A percentile compares a stretch with the other conserved stretches of the same genome.
These are phyloP conservation scores for Trachurus trachurus DNA, from an alignment of 2,797 vertebrate genomes.

Conservation along the genomic window DNA sequence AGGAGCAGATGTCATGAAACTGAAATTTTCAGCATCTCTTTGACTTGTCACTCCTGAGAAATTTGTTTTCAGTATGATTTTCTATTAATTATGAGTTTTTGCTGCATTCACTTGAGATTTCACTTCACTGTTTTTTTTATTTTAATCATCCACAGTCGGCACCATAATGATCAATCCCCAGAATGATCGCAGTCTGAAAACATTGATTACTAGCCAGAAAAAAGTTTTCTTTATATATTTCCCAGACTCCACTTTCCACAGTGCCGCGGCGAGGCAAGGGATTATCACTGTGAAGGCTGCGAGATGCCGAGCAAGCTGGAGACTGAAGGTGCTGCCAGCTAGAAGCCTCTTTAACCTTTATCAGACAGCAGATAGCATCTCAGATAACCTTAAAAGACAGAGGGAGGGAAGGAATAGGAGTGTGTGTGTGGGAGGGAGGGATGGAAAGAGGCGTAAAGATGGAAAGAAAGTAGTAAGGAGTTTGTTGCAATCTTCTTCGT, in stretches of 20 bases:
- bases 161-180: neutral
- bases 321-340: slow-evolving; percentile 58
- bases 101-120: neutral
- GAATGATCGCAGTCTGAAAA: neutral
- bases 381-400: slow-evolving; percentile 63
- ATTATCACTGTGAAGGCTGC: slow-evolving; percentile 53
- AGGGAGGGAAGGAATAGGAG: slow-evolving; percentile 31
- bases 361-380: slow-evolving; percentile 70
- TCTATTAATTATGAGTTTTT: slow-evolving; percentile 19
- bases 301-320: slow-evolving; percentile 54
- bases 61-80: slow-evolving; percentile 30
- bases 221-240: slow-evolving; percentile 24
- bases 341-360: slow-evolving; percentile 68
- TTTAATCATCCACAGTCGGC: neutral
- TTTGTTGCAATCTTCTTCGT: slow-evolving; percentile 24
- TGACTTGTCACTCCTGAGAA: slow-evolving; percentile 40
- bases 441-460: slow-evolving; percentile 1
- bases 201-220: neutral
- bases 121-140: neutral
- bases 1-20: slow-evolving; percentile 33
- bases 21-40: slow-evolving; percentile 35
- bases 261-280: slow-evolving; percentile 26
- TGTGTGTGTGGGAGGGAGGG: slow-evolving; percentile 27
- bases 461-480: slow-evolving; percentile 13
- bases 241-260: slow-evolving; percentile 5